Evolutionary conservation across 2,113 vertebrate genomes (phyloP).

Genomic region (Festucalex cinctus): DNA sequence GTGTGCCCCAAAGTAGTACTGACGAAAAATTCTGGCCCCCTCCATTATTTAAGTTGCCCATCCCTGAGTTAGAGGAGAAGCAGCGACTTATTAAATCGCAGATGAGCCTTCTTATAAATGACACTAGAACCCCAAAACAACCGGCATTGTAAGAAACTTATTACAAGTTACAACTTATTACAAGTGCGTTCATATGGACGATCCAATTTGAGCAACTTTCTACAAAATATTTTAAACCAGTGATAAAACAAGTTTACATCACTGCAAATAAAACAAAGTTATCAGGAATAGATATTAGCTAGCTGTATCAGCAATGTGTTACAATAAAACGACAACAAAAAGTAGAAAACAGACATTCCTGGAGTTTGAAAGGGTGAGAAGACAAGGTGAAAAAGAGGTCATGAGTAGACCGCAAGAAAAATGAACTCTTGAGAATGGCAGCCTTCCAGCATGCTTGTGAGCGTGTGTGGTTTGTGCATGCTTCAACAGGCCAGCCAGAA

Average conservation of each 20-base stretch:
- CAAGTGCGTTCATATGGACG: not conserved
- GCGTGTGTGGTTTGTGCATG: constrained; percentile 53
- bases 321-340: constrained; percentile 2
- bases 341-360: not conserved
- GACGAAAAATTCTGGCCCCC: too few species aligned
- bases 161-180: too few species aligned
- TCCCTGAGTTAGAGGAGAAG: constrained; percentile 12
- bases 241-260: not conserved
- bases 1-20: too few species aligned
- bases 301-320: constrained; percentile 6
- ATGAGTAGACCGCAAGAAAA: constrained; percentile 16
- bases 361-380: constrained; percentile 2
- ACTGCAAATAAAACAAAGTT: constrained; percentile 9
- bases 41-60: too few species aligned
- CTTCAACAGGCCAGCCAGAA: constrained; percentile 41
- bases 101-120: not conserved
- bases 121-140: not conserved
- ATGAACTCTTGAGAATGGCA: constrained; percentile 16
- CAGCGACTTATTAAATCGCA: not conserved
- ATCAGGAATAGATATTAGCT: not conserved
- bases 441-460: constrained; percentile 46
- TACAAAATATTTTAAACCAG: constrained; percentile 10
- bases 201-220: constrained; percentile 7
- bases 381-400: constrained; percentile 16
- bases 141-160: not conserved